Base-by-base conservation (phyloP, 2,888 invertebrate species). In the Oxycera nigricornis region DNA sequence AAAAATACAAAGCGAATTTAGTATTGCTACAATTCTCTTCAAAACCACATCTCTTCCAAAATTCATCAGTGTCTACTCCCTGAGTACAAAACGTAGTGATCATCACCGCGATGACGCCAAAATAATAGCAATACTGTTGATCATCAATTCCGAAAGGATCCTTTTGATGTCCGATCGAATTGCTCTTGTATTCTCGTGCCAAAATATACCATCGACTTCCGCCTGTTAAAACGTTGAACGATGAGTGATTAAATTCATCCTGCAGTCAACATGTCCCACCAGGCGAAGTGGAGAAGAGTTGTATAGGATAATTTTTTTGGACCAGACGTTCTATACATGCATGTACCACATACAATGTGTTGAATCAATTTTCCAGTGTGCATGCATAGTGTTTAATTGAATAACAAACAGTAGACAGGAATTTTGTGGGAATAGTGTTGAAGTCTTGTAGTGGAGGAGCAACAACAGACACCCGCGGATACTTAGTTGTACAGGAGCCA, bases 181-280 rank as follows among this genome's bases (percentile, higher is more conserved):
- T 68, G 68, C 68, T 50, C 68, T 46, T 1, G 11, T 46, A 30
- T 52, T 50, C 68, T 68, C 70, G 52, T 70, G 70, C 70, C 55
- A 70, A 52, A 70, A 52, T 52, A 70, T 52, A 52, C 70, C 31
- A 70, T 65, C 31, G 22, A 70, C 70, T 70, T 70, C 70, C 70
- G 52, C 35, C 55, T 70, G 52, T 68, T 52, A 55, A 46, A 24
- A 20, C 9, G 55, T 7, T 24, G 55, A 55, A 9, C 55, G 55
- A 55, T 24, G 24, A n/a, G n/a, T n/a, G n/a, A n/a, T n/a, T n/a
- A n/a, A n/a, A n/a, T n/a, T n/a, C n/a, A n/a, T n/a, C n/a, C n/a
- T n/a, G n/a, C n/a, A n/a, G n/a, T n/a, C n/a, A n/a, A n/a, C n/a
- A n/a, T n/a, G n/a, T n/a, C n/a, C n/a, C n/a, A n/a, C n/a, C n/a